Evolutionary conservation across 2,888 invertebrate species (phyloP), one percentile per base, ranked within the genome.

Genomic region (Tiliacea citrago): DNA sequence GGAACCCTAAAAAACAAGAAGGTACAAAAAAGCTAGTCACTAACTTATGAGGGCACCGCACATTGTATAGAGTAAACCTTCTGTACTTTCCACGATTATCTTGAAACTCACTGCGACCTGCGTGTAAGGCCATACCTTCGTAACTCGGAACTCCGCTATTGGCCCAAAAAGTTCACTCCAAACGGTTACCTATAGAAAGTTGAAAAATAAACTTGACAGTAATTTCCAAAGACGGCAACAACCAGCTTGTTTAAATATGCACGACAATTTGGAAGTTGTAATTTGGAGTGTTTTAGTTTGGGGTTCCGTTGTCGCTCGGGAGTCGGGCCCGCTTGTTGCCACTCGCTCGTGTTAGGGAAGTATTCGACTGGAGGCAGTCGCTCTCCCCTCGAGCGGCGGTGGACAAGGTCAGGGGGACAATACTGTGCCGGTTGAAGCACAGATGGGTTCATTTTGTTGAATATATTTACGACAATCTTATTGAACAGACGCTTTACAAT

Each of bases 181-280:
- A 74, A 63, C 47, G 66, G 29, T 53, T 70, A n/a, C n/a, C n/a
- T n/a, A 29, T n/a, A 71, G 61, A 65, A 81, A 83, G 69, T 73
- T 75, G 42, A 79, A 81, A 81, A 86, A 81, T 86, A 76, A 81
- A 80, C 57, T 75, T 73, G 61, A 62, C 75, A 74, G 74, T 75
- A 75, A 76, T 69, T 77, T 77, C n/a, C 47, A 67, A 73, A 76
- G 77, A 69, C 57, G 74, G 71, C 57, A 68, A 73, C 57, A 73
- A 79, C 35, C 35, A 21, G 42, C 55, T 55, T 62, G 65, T 69
- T 73, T 66, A 81, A 86, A 83, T 81, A 86, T 80, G 67, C 57
- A 78, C 71, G 70, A 73, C 73, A 63, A 71, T 79, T 82, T 71
- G 58, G 42, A 69, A 76, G 58, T 82, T 83, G 62, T 79, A 61